A percentile compares a stretch with the other conserved stretches of the same genome.
Evolutionary conservation across 2,797 vertebrate species (phyloP).

Genomic region (Dendrocincla tyrannina): DNA sequence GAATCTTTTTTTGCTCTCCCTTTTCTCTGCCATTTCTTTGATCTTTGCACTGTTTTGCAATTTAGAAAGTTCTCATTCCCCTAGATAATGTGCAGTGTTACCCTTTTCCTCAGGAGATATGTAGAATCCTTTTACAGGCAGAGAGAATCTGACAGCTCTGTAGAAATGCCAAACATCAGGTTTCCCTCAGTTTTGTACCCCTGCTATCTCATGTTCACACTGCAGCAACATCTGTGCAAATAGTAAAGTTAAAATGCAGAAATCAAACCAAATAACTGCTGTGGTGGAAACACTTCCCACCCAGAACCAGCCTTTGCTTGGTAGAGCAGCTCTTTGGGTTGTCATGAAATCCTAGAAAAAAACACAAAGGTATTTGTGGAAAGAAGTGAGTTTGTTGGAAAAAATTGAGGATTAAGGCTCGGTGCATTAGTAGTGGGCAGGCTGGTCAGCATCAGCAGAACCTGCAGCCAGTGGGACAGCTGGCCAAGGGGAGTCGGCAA

Average conservation of each 20-base stretch:
- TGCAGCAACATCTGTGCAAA: background rate
- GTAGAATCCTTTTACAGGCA: background rate
- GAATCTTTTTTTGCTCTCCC: background rate
- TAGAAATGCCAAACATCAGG: background rate
- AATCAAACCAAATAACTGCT: background rate
- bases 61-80: background rate
- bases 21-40: slow-evolving; percentile 19
- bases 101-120: background rate
- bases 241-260: background rate
- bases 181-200: background rate
- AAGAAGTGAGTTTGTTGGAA: background rate
- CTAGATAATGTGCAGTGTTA: background rate
- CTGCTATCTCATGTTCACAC: background rate
- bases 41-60: slow-evolving; percentile 9
- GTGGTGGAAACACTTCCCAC: background rate
- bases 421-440: background rate
- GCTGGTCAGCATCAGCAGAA: background rate
- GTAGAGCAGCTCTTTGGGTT: background rate
- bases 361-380: background rate
- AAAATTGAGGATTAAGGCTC: background rate
- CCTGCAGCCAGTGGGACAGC: background rate
- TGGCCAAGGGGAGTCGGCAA: background rate
- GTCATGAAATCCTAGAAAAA: background rate
- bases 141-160: background rate
- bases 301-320: background rate